A percentile compares a stretch with the other conserved stretches of the same genome.
Evolutionary conservation across 2,888 invertebrate genomes (phyloP).

Genomic region (Zele albiditarsus): DNA sequence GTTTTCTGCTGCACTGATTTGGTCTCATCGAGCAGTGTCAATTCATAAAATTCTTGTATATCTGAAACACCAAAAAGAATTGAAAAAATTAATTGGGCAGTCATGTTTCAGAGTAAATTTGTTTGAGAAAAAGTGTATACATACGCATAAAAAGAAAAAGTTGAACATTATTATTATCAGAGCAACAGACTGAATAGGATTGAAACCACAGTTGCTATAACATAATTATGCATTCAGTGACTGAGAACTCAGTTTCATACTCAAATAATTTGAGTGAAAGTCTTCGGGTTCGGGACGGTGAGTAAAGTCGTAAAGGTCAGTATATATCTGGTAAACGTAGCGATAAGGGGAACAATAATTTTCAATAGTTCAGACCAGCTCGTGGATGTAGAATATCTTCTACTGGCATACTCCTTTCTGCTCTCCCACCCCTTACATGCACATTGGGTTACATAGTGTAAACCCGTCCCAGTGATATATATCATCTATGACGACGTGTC

Average conservation of each 20-base stretch:
- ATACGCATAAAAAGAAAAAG: not conserved
- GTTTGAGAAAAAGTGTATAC: not conserved
- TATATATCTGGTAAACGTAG: constrained; percentile 33
- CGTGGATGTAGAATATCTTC: constrained; percentile 20
- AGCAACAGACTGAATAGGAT: constrained; percentile 11
- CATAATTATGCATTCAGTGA: constrained; percentile 29
- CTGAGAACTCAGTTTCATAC: constrained; percentile 37
- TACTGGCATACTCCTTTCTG: not conserved
- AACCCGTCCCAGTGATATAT: constrained; percentile 53
- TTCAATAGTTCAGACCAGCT: constrained; percentile 53
- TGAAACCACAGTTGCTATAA: constrained; percentile 22
- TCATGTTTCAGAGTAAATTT: not conserved
- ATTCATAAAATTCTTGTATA: constrained; percentile 99
- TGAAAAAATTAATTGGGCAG: not conserved
- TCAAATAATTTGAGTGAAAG: constrained; percentile 41
- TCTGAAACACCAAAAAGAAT: constrained; percentile 78
- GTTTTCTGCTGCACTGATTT: constrained; percentile 97
- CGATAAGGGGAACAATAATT: constrained; percentile 55
- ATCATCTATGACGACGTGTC: constrained; percentile 58
- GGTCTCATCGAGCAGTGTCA: constrained; percentile 95
- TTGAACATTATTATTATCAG: not conserved
- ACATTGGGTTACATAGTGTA: constrained; percentile 37
- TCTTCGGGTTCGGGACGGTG: not conserved
- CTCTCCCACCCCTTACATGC: constrained; percentile 28
- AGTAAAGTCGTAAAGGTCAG: constrained; percentile 45